These are phyloP conservation scores for Drosophila mimetica DNA, from an alignment of 2,888 invertebrate genomes.

Conservation along the genomic window DNA sequence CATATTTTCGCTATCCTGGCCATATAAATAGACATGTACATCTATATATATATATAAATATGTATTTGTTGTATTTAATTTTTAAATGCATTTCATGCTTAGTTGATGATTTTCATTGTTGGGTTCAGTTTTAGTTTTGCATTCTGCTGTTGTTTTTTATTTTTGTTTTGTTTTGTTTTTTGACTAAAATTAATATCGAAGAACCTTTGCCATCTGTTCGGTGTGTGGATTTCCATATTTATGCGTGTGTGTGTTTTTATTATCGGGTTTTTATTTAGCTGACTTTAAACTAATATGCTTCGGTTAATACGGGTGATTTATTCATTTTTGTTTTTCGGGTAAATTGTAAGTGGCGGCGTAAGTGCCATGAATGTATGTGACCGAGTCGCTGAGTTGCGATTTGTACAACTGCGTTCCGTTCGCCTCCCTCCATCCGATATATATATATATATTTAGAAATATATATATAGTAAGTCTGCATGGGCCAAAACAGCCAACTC, in stretches of 20 bases:
- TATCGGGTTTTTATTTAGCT: slow-evolving; percentile 2
- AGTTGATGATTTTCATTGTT: slow-evolving; percentile 71
- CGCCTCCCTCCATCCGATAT: slow-evolving; percentile 13
- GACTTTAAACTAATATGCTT: slow-evolving; percentile 46
- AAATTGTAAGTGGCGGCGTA: slow-evolving; percentile 56
- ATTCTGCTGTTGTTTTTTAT: slow-evolving; percentile 2
- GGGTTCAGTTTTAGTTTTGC: slow-evolving; percentile 52
- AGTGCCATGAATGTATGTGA: slow-evolving; percentile 56
- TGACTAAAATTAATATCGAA: slow-evolving; percentile 14
- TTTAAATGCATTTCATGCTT: slow-evolving; percentile 77
- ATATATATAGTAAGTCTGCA: slow-evolving; percentile 20
- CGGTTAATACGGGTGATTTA: slow-evolving; percentile 47
- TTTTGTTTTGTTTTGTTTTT: slow-evolving; percentile 1
- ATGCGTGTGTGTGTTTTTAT: slow-evolving; percentile 2
- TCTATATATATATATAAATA: slow-evolving; percentile 37
- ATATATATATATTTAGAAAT: slow-evolving; percentile 5
- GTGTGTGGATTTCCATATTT: slow-evolving; percentile 1
- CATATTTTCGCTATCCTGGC: slow-evolving; percentile 7
- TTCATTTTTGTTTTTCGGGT: slow-evolving; percentile 9
- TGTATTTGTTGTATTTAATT: slow-evolving; percentile 42
- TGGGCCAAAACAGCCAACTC: slow-evolving; percentile 52
- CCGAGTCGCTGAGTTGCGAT: slow-evolving; percentile 59
- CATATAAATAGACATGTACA: slow-evolving; percentile 46
- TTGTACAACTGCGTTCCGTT: slow-evolving; percentile 56
- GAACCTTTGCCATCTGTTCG: slow-evolving; percentile 6